phyloP scores from a whole-genome alignment of 2,113 vertebrate genomes.

The Corythoichthys haematopterus region DNA sequence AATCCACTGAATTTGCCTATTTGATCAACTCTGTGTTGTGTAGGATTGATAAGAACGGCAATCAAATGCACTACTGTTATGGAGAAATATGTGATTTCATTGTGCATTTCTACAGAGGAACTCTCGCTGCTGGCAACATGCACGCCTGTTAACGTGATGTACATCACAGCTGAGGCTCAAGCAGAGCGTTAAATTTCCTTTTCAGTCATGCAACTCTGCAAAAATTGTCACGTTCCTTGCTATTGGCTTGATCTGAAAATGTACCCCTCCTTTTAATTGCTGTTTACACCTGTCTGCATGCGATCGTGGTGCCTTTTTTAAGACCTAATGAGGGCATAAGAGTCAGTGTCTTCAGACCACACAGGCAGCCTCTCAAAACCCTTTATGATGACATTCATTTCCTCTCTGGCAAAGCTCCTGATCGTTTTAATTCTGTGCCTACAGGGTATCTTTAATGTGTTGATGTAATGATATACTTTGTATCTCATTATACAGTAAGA shows the following conservation, averaged over 20 bases:
- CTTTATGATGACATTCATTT: slow-evolving; percentile 28
- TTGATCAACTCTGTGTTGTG: slow-evolving; percentile 63
- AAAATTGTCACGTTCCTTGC: neutral
- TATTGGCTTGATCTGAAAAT: slow-evolving; percentile 23
- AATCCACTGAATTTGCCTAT: slow-evolving; percentile 51
- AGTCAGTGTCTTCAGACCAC: slow-evolving; percentile 43
- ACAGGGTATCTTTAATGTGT: slow-evolving; percentile 30
- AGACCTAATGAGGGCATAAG: slow-evolving; percentile 32
- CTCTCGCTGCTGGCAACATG: slow-evolving; percentile 45
- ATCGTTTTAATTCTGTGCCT: slow-evolving; percentile 44
- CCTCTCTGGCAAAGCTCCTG: slow-evolving; percentile 32
- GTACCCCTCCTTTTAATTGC: slow-evolving; percentile 37
- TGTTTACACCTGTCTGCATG: slow-evolving; percentile 37
- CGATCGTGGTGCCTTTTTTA: slow-evolving; percentile 27
- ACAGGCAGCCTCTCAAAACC: slow-evolving; percentile 49
- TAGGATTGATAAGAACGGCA: slow-evolving; percentile 66
- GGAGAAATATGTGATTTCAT: slow-evolving; percentile 43
- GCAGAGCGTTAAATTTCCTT: slow-evolving; percentile 24
- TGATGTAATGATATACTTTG: slow-evolving; percentile 30
- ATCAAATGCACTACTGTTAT: slow-evolving; percentile 59
- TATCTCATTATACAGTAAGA: slow-evolving; percentile 35
- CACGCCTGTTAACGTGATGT: slow-evolving; percentile 49
- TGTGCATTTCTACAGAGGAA: slow-evolving; percentile 40
- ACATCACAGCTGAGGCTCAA: slow-evolving; percentile 37
- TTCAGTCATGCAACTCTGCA: neutral